A percentile compares a stretch with the other conserved stretches of the same genome.
These are phyloP conservation scores for Drosophila suboccidentalis DNA, from an alignment of 2,888 invertebrate genomes.

Conservation along the genomic window DNA sequence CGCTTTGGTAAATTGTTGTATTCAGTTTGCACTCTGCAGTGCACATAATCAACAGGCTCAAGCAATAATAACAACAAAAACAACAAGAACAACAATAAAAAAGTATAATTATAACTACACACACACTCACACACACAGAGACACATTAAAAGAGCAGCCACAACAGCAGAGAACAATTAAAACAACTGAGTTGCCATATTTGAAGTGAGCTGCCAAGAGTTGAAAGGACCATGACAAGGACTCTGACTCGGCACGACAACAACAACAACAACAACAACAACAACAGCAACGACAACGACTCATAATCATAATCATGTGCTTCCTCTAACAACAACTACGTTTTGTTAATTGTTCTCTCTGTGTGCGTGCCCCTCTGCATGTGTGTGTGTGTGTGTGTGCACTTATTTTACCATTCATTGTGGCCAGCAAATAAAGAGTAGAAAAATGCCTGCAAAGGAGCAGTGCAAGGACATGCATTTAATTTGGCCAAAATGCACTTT, in stretches of 20 bases:
- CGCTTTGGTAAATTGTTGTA: constrained; percentile 37
- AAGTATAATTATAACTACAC: constrained; percentile 58
- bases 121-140: constrained; percentile 19
- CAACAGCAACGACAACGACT: constrained; percentile 37
- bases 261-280: constrained; percentile 1
- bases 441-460: constrained; percentile 33
- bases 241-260: constrained; percentile 11
- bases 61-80: constrained; percentile 33
- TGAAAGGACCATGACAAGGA: constrained; percentile 39
- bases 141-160: constrained; percentile 54
- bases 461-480: constrained; percentile 75
- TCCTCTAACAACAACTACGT: constrained; percentile 58
- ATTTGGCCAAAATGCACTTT: constrained; percentile 62
- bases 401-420: constrained; percentile 77
- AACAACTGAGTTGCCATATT: constrained; percentile 79
- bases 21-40: constrained; percentile 31
- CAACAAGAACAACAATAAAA: constrained; percentile 33
- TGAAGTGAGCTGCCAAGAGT: constrained; percentile 69
- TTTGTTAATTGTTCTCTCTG: constrained; percentile 59
- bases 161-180: constrained; percentile 70
- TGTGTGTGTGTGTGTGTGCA: constrained; percentile 32
- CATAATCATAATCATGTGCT: constrained; percentile 80
- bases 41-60: constrained; percentile 62
- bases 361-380: not conserved
- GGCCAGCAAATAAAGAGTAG: constrained; percentile 47